phyloP scores from a whole-genome alignment of 1,140 invertebrate species.

The Drosophila athabasca region DNA sequence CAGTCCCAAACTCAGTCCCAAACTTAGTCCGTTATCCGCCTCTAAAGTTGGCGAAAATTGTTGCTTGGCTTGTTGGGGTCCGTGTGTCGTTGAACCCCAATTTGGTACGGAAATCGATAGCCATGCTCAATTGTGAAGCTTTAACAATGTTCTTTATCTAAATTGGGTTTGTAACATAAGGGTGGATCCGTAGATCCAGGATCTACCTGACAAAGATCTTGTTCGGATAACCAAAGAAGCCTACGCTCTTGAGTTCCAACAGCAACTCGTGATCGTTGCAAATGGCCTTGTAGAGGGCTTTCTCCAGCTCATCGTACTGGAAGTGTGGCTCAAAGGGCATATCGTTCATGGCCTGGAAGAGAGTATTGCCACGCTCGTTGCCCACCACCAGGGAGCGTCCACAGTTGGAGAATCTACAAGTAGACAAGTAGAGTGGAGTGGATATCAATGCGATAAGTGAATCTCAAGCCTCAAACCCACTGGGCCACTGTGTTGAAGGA shows the following conservation, averaged over 20 bases:
- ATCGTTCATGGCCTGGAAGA: slow-evolving; percentile 87
- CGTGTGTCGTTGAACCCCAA: slow-evolving; percentile 28
- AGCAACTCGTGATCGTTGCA: slow-evolving; percentile 86
- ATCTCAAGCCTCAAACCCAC: slow-evolving; percentile 14
- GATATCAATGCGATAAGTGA: rapidly evolving
- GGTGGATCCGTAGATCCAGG: background rate
- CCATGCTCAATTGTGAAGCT: background rate
- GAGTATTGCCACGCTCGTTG: slow-evolving; percentile 87
- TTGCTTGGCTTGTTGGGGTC: background rate
- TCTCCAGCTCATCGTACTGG: slow-evolving; percentile 86
- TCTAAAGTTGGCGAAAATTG: background rate
- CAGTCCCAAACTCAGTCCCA: background rate
- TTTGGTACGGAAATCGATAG: too few relatives aligned
- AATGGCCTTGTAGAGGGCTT: slow-evolving; percentile 86
- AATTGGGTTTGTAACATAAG: background rate
- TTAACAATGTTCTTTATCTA: background rate
- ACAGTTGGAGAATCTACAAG: slow-evolving; percentile 85
- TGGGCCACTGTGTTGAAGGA: slow-evolving; percentile 72
- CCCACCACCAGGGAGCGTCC: slow-evolving; percentile 88
- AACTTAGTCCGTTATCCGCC: slow-evolving; percentile 27
- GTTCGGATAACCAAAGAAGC: slow-evolving; percentile 79
- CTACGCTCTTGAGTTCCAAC: slow-evolving; percentile 86
- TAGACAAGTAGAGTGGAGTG: background rate
- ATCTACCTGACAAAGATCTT: slow-evolving; percentile 41
- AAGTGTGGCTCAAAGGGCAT: slow-evolving; percentile 88